phyloP scores from a whole-genome alignment of 2,113 vertebrate genomes.

The Siphamia tubifer region DNA sequence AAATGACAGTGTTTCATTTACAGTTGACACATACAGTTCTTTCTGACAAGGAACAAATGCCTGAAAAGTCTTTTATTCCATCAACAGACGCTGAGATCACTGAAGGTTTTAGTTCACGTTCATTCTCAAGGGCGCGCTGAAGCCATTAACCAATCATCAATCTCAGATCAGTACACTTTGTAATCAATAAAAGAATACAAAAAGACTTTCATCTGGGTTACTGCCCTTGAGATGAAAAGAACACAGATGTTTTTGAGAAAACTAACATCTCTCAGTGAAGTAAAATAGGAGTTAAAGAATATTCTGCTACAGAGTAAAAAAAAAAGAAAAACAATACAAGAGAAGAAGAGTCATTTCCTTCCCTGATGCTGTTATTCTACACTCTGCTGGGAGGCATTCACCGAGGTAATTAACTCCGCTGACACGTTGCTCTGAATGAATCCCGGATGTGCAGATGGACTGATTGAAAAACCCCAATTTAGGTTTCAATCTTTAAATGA shows the following conservation, averaged over 20 bases:
- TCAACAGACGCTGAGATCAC: not conserved
- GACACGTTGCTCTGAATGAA: conserved; percentile 50
- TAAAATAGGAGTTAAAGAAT: conserved; percentile 53
- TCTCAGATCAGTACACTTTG: not conserved
- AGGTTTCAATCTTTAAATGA: conserved; percentile 59
- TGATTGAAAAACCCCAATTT: conserved; percentile 67
- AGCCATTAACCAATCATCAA: conserved; percentile 32
- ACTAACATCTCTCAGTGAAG: conserved; percentile 37
- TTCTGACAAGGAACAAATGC: not conserved
- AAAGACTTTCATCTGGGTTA: conserved; percentile 29
- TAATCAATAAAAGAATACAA: conserved; percentile 31
- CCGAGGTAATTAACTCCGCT: conserved; percentile 67
- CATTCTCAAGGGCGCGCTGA: conserved; percentile 6
- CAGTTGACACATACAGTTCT: not conserved
- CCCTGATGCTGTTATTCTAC: conserved; percentile 45
- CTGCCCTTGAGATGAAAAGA: conserved; percentile 35
- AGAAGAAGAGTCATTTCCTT: conserved; percentile 34
- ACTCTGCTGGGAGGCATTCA: conserved; percentile 43
- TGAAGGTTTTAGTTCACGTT: not conserved
- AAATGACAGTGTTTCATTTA: not conserved
- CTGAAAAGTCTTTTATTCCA: not conserved
- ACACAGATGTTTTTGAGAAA: conserved; percentile 44
- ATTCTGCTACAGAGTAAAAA: conserved; percentile 34
- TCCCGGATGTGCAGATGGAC: conserved; percentile 39
- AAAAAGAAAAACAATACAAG: too few relatives aligned